phyloP scores from a whole-genome alignment of 2,797 vertebrate species.

The Mormyrus proboscirostris region DNA sequence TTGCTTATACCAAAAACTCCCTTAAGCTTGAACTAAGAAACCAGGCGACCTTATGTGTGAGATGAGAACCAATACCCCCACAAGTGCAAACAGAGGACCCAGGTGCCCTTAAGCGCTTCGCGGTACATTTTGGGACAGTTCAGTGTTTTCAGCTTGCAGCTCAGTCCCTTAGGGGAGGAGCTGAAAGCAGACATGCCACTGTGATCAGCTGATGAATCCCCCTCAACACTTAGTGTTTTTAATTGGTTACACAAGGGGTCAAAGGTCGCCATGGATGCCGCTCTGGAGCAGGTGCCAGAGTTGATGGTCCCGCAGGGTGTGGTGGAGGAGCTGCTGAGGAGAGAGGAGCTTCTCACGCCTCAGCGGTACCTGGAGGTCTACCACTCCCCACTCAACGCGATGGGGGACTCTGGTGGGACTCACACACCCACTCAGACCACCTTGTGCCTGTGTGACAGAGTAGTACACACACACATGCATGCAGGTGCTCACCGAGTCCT shows the following conservation, averaged over 20 bases:
- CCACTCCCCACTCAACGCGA: conserved; percentile 46
- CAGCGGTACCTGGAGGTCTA: conserved; percentile 56
- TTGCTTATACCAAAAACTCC: neutral
- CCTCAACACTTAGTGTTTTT: neutral
- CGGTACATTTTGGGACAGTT: neutral
- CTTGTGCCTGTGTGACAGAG: neutral
- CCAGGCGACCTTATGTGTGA: neutral
- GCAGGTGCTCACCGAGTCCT: neutral
- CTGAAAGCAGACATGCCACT: neutral
- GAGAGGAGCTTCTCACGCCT: conserved; percentile 50
- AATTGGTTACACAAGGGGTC: neutral
- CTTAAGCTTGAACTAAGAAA: neutral
- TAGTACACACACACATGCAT: neutral
- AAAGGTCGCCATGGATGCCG: conserved; percentile 37
- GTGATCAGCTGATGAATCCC: neutral
- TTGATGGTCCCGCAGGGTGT: conserved; percentile 45
- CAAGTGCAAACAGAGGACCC: neutral
- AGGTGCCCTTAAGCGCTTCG: neutral
- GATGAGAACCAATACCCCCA: neutral
- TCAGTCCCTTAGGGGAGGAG: neutral
- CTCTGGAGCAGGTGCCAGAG: conserved; percentile 44
- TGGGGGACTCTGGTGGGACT: conserved; percentile 51
- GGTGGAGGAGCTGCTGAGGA: conserved; percentile 45
- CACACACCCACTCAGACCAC: neutral
- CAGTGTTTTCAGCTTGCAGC: neutral